These are phyloP conservation scores for Antechinus stuartii DNA, from an alignment of 2,113 vertebrate genomes.

Conservation along the genomic window DNA sequence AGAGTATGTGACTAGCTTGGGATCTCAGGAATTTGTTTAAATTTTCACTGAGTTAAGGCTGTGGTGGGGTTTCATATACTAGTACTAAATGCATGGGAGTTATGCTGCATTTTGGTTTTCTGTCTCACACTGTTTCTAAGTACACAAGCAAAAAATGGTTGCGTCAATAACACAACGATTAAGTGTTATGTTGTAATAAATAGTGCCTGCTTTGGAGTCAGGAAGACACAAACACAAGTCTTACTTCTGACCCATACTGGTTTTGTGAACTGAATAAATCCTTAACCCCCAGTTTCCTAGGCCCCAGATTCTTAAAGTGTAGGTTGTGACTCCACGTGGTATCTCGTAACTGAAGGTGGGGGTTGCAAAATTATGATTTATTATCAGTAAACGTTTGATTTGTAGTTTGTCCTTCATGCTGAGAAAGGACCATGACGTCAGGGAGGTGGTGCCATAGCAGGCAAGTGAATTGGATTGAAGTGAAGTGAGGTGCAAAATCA, in stretches of 20 bases:
- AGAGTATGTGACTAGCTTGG: not conserved
- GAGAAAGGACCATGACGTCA: no score
- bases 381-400: no score
- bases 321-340: no score
- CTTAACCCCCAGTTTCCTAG: not conserved
- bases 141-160: not conserved
- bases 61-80: not conserved
- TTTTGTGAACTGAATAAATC: not conserved
- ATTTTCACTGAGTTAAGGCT: not conserved
- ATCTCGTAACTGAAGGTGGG: no score
- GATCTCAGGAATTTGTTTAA: not conserved
- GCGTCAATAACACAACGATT: not conserved
- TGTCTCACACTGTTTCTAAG: not conserved
- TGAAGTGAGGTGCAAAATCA: no score
- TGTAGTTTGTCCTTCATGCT: no score
- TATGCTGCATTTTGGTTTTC: not conserved
- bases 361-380: no score
- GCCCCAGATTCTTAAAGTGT: no score
- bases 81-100: not conserved
- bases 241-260: not conserved
- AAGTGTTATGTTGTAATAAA: not conserved
- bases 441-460: no score
- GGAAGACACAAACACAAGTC: not conserved
- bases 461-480: no score
- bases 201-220: not conserved